Evolutionary conservation across 1,140 invertebrate species (phyloP), one percentile per base, ranked within the genome.

Genomic region (Ceratoteleas bidentatus): DNA sequence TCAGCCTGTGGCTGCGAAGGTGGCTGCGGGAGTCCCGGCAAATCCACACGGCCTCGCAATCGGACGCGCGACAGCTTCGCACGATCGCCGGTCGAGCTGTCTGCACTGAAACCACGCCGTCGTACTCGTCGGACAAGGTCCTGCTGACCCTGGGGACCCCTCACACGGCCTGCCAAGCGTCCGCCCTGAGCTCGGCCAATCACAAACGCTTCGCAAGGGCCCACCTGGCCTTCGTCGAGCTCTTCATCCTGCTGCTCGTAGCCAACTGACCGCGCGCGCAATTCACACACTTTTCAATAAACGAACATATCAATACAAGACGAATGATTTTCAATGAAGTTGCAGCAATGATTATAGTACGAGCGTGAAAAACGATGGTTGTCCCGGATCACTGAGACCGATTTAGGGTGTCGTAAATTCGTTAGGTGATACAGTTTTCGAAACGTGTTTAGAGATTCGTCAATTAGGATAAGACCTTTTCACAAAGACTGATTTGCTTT

Each of bases 1-100:
- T 97, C 32, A 96, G 96, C 0, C 93, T 96, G 52, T 98, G 97
- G 97, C 91, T 97, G 53, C 92, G 96, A 13, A 93, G 96, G 34
- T 97, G 96, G 96, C 92, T 96, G 4, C 90, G 96, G 8, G 96
- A 97, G 86, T 96, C 94, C 8, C 91, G 95, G n/a, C 94, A 95
- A 84, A 94, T 95, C 24, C 95, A 95, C 84, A 94, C 93, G 11
- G 93, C 93, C 3, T 93, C 93, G 4, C 91, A 92, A 54, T 92
- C 90, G n/a, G 90, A 92, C 45, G 91, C 90, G 0, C 84, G 89
- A 34, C 90, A 91, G 54, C 65, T 91, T 14, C 87, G 91, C 33
- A 91, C 85, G 8, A 86, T 91, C 5, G 91, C 91, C 0, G 89
- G 90, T 6, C 84, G 89, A 15, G 90, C 91, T 4, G 90, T 92